phyloP scores from a whole-genome alignment of 2,113 vertebrate species.

The Columba livia region DNA sequence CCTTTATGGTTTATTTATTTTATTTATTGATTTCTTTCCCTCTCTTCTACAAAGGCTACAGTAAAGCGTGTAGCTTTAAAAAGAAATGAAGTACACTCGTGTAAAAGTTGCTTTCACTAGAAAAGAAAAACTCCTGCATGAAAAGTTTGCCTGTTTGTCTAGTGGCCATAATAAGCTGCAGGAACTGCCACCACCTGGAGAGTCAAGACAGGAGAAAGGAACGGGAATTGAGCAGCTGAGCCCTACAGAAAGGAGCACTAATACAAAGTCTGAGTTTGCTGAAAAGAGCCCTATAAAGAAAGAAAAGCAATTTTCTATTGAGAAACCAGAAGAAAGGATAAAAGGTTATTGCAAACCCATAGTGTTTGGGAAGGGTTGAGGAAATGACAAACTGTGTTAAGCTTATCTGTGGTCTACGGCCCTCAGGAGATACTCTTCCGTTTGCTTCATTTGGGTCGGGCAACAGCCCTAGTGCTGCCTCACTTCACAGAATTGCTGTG shows the following conservation, averaged over 20 bases:
- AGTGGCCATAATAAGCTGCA: background rate
- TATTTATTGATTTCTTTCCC: background rate
- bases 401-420: background rate
- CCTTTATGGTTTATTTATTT: background rate
- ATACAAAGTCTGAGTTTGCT: background rate
- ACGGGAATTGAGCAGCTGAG: background rate
- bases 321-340: background rate
- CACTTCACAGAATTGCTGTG: background rate
- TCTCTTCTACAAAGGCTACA: background rate
- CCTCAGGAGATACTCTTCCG: background rate
- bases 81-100: background rate
- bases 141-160: background rate
- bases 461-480: background rate
- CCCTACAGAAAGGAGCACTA: background rate
- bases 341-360: background rate
- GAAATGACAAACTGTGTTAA: background rate
- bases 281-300: background rate
- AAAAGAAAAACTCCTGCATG: background rate
- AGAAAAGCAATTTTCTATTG: background rate
- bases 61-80: background rate
- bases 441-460: background rate
- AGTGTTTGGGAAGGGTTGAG: background rate
- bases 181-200: background rate
- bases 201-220: background rate
- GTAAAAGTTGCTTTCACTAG: background rate